A percentile compares a stretch with the other conserved stretches of the same genome.
Evolutionary conservation across 2,888 invertebrate genomes (phyloP).

Genomic region (Mesodorylaimus sp.): DNA sequence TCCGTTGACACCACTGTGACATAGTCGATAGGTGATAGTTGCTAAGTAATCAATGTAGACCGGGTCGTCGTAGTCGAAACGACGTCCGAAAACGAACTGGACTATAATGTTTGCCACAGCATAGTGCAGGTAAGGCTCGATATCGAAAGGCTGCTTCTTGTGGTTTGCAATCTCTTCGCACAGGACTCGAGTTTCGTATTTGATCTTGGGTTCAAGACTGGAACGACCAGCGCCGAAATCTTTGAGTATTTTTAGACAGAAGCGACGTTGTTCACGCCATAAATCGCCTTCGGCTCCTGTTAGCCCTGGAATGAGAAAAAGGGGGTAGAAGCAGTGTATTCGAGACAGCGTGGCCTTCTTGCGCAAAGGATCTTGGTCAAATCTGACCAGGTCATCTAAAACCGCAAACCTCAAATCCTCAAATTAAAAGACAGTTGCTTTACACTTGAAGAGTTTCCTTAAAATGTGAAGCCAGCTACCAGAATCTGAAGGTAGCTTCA

Average conservation of each 20-base stretch:
- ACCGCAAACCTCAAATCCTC: no score
- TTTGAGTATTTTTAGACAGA: slow-evolving; percentile 18
- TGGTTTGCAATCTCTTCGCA: background rate
- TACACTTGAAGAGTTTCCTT: no score
- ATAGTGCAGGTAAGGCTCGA: background rate
- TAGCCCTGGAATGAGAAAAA: slow-evolving; percentile 11
- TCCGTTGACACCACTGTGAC: background rate
- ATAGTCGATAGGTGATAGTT: background rate
- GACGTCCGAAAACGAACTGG: slow-evolving; percentile 23
- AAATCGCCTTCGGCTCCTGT: slow-evolving; percentile 17
- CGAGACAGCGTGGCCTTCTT: no score
- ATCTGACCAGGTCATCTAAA: no score
- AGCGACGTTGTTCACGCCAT: slow-evolving; percentile 27
- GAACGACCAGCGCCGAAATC: slow-evolving; percentile 26
- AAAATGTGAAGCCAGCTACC: no score
- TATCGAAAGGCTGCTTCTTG: slow-evolving; percentile 1
- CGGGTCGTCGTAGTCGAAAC: slow-evolving; percentile 18
- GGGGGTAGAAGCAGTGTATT: no score
- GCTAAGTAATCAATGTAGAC: slow-evolving; percentile 15
- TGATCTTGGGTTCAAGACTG: slow-evolving; percentile 24
- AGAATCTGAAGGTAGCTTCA: no score
- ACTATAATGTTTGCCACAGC: slow-evolving; percentile 25
- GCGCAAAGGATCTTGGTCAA: no score
- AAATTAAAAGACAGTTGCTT: no score
- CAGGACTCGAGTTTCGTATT: slow-evolving; percentile 11